These are phyloP conservation scores for Aramus guarauna DNA, from an alignment of 2,113 vertebrate species.

Conservation along the genomic window DNA sequence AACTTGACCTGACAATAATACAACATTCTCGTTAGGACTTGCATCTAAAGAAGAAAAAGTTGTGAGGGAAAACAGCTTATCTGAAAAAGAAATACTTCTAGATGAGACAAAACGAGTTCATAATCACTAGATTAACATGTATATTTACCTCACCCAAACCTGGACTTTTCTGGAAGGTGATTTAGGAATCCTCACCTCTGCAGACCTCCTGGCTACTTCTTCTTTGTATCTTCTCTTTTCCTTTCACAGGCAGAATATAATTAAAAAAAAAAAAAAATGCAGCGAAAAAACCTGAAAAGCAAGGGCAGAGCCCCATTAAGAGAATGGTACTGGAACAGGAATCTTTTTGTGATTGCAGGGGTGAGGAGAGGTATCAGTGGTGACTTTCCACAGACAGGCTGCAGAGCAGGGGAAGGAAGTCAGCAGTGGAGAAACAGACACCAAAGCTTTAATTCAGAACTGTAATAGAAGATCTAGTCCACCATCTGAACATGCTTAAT, in stretches of 20 bases:
- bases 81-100: neutral
- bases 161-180: neutral
- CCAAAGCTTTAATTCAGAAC: neutral
- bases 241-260: neutral
- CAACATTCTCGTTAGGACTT: neutral
- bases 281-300: neutral
- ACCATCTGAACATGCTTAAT: neutral
- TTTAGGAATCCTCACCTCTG: neutral
- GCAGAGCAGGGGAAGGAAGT: neutral
- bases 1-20: neutral
- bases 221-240: neutral
- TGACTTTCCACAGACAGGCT: neutral
- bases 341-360: neutral
- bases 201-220: neutral
- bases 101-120: neutral
- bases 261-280: neutral
- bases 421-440: neutral
- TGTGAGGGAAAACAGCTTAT: neutral
- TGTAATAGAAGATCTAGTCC: neutral
- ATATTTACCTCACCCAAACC: neutral
- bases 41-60: neutral
- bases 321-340: neutral
- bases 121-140: neutral
- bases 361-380: neutral
- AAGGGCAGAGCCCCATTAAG: neutral